Conservation (phyloP, 2,888 invertebrate species). For the Deilephila porcellus region DNA sequence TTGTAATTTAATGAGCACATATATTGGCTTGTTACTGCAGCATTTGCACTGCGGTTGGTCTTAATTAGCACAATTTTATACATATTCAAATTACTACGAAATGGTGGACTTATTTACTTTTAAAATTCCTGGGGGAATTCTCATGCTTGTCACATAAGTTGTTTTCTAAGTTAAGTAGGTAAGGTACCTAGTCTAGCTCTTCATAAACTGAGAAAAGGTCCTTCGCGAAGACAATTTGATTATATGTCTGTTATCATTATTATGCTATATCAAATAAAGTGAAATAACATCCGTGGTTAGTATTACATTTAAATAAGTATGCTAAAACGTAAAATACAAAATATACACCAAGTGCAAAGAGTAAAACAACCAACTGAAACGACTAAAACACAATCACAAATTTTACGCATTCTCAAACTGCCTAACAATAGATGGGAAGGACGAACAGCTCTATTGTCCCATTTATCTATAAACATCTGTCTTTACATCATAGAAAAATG, state of each 20-base stretch:
- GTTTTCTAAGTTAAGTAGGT: too few species aligned
- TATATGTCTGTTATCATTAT: too few species aligned
- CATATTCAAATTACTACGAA: background rate
- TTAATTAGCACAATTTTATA: background rate
- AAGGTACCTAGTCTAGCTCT: too few species aligned
- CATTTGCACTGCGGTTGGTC: background rate
- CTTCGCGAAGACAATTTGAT: too few species aligned
- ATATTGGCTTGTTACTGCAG: background rate
- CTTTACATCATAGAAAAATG: background rate
- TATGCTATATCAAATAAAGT: too few species aligned
- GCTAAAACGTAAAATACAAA: background rate
- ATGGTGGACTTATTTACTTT: too few species aligned
- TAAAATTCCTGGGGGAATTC: too few species aligned
- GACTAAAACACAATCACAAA: background rate
- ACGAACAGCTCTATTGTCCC: conserved; percentile 1
- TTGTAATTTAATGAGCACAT: conserved; percentile 6
- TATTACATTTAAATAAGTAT: background rate
- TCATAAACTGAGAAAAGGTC: too few species aligned
- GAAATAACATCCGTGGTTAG: too few species aligned
- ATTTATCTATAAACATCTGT: conserved; percentile 19
- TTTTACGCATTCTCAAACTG: conserved; percentile 4
- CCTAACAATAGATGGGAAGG: background rate
- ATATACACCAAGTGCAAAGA: background rate
- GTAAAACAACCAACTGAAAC: background rate
- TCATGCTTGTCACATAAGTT: too few species aligned